Percentiles rank a stretch among this genome's conserved stretches.
Conservation (phyloP, 92 coral and sea anemone genomes). For the Porites rus region DNA sequence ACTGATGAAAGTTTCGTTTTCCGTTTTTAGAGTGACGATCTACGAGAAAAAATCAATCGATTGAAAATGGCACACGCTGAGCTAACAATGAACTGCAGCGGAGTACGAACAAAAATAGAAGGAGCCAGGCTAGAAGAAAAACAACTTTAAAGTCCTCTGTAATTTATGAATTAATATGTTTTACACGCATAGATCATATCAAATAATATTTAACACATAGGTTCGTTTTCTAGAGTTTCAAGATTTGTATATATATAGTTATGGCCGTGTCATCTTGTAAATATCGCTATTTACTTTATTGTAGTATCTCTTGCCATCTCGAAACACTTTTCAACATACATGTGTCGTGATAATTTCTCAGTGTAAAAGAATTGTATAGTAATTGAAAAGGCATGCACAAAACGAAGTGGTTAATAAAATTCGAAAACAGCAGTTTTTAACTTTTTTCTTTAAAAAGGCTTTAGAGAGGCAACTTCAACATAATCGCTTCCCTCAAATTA, state of each 20-base stretch:
- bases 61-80: constrained; percentile 97
- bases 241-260: neutral
- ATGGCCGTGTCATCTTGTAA: neutral
- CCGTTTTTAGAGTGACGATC: constrained; percentile 80
- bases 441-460: neutral
- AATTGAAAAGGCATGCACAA: neutral
- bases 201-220: neutral
- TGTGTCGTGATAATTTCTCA: neutral
- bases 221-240: neutral
- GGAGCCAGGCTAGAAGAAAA: constrained; percentile 80
- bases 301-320: neutral
- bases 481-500: too few species aligned
- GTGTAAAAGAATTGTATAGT: neutral
- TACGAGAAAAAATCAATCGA: constrained; percentile 76
- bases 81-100: constrained; percentile 96
- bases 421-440: neutral
- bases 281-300: neutral
- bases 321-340: neutral
- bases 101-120: constrained; percentile 92
- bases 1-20: neutral
- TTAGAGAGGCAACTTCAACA: too few species aligned
- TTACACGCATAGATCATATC: neutral
- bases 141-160: neutral
- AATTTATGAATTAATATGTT: neutral
- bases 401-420: neutral